phyloP scores from a whole-genome alignment of 2,888 invertebrate genomes.

The Dione juno region DNA sequence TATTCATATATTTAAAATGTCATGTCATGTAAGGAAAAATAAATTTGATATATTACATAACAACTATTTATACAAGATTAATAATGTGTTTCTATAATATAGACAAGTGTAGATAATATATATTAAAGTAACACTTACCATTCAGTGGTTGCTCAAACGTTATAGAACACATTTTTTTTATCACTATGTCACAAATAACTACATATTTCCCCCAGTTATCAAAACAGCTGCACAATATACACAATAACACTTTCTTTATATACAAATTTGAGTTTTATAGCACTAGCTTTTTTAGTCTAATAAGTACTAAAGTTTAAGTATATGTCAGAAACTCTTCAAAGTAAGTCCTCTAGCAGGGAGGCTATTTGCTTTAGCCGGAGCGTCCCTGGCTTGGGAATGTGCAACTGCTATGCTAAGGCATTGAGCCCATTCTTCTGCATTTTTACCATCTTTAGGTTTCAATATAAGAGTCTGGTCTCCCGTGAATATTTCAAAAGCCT shows the following conservation, averaged over 20 bases:
- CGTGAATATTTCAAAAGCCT: constrained; percentile 98
- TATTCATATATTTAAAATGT: no score
- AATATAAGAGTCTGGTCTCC: constrained; percentile 95
- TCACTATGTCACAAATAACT: no score
- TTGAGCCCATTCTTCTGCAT: constrained; percentile 98
- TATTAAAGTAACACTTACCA: constrained; percentile 1
- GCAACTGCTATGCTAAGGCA: constrained; percentile 96
- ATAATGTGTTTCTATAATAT: no score
- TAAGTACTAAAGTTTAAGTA: constrained; percentile 16
- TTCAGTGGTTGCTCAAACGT: not conserved
- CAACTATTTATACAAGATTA: not conserved
- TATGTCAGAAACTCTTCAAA: constrained; percentile 71
- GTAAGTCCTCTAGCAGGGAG: constrained; percentile 78
- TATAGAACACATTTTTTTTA: not conserved
- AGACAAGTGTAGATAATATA: no score
- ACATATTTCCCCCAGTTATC: no score
- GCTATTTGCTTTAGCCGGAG: constrained; percentile 79
- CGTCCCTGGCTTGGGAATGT: constrained; percentile 88
- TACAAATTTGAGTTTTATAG: no score
- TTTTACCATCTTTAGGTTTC: constrained; percentile 96
- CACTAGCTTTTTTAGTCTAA: not conserved
- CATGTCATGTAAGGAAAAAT: not conserved
- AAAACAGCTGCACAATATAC: no score
- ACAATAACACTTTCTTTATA: not conserved
- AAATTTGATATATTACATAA: not conserved